Evolutionary conservation across 1,140 invertebrate species (phyloP).

Genomic region (Nymphalis io): DNA sequence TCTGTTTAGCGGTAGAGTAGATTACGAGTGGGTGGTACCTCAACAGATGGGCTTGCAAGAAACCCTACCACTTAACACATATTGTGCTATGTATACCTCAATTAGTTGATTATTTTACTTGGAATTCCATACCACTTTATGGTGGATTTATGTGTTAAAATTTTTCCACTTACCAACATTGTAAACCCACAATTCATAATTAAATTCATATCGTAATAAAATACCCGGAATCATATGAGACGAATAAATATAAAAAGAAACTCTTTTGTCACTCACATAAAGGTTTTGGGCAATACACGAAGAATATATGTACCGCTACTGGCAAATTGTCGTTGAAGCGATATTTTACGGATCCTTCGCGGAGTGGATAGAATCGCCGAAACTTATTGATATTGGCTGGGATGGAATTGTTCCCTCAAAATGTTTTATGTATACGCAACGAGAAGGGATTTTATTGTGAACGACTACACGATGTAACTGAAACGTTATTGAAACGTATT

Average conservation of each 20-base stretch:
- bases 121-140: too few relatives aligned
- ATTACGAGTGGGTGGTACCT: too few relatives aligned
- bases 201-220: neutral
- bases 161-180: too few relatives aligned
- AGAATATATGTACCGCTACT: neutral
- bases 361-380: slow-evolving; percentile 6
- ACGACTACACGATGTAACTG: neutral
- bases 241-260: slow-evolving; percentile 4
- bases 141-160: too few relatives aligned
- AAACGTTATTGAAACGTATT: too few relatives aligned
- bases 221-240: neutral
- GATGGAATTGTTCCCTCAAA: slow-evolving; percentile 9
- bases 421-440: neutral
- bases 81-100: too few relatives aligned
- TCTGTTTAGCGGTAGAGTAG: too few relatives aligned
- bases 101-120: too few relatives aligned
- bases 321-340: neutral
- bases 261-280: slow-evolving; percentile 2
- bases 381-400: slow-evolving; percentile 21
- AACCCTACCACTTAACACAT: too few relatives aligned
- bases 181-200: too few relatives aligned
- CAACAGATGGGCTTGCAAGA: too few relatives aligned
- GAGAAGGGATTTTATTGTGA: neutral
- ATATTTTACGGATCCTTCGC: neutral
- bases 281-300: slow-evolving; percentile 2